Evolutionary conservation across 2,113 vertebrate genomes (phyloP).

Genomic region (Anoplopoma fimbria): DNA sequence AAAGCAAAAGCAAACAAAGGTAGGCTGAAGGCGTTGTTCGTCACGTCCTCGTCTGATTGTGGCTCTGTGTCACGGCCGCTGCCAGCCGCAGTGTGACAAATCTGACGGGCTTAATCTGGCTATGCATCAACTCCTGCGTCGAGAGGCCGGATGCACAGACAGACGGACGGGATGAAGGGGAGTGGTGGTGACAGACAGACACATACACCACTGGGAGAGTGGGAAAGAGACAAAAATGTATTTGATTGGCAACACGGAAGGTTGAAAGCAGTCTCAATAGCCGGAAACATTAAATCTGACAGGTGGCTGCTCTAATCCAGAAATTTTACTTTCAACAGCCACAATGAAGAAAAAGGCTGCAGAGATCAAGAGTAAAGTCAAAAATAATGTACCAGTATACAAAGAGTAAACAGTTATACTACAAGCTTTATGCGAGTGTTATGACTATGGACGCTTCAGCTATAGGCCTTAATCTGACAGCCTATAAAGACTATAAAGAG

Average conservation of each 20-base stretch:
- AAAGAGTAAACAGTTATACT: background rate
- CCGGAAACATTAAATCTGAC: slow-evolving; percentile 15
- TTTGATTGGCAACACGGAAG: background rate
- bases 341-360: background rate
- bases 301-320: background rate
- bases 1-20: slow-evolving; percentile 59
- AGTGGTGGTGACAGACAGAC: background rate
- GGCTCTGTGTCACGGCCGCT: slow-evolving; percentile 45
- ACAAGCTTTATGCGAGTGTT: background rate
- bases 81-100: slow-evolving; percentile 29
- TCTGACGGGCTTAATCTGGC: slow-evolving; percentile 69
- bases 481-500: slow-evolving; percentile 32
- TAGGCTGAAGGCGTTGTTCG: slow-evolving; percentile 38
- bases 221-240: slow-evolving; percentile 10
- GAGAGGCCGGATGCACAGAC: slow-evolving; percentile 20
- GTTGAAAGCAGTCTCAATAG: background rate
- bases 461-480: slow-evolving; percentile 39
- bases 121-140: slow-evolving; percentile 45
- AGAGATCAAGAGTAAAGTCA: background rate
- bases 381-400: background rate
- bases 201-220: background rate
- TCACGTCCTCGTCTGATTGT: slow-evolving; percentile 57
- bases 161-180: background rate
- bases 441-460: background rate
- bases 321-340: background rate